Evolutionary conservation across 64 coral and sea anemone species (phyloP), one percentile per base, ranked within the genome.

Genomic region (Montipora foliosa): DNA sequence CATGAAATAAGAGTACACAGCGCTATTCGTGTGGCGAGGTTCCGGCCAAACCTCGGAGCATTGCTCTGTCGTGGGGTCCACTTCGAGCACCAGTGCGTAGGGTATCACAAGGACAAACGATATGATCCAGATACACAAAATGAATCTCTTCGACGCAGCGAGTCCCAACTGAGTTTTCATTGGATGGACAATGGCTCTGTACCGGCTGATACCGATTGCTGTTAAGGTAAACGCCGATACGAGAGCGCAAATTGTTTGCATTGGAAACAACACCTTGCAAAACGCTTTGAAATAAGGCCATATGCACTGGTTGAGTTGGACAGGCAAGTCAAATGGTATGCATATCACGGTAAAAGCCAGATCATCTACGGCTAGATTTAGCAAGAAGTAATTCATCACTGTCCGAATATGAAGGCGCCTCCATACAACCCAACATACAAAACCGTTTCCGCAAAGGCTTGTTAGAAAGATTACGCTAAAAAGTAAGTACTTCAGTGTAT

Each of bases 371-470:
- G 96, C 96, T 15, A 97, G 84, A 60, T 97, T 97, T 4, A 94
- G 92, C 24, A 97, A 52, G 44, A 91, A 97, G 59, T 94, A 97
- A 64, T 97, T 97, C 92, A 97, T 97, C 17, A 97, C 95, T 14
- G 92, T 97, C 79, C 90, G 92, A 76, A 97, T 83, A 5, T 92
- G 48, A 69, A 80, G 91, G 67, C 88, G 87, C 62, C 55, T 91
- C 95, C 92, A 94, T 66, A 97, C 95, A 16, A 91, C 85, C 55
- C 87, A 90, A 47, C 95, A 97, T 46, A 97, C 88, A 53, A 94
- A 84, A 21, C 79, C 48, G 24, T 97, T 97, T 11, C 95, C 95
- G 5, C 91, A 62, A 4, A 91, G 47, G 58, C 95, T 97, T 6
- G 82, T 60, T 0, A 92, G 3, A 58, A 97, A 97, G 20, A 97